Base-by-base conservation (phyloP, 2,888 invertebrate species). In the Caenorhabditis japonica region DNA sequence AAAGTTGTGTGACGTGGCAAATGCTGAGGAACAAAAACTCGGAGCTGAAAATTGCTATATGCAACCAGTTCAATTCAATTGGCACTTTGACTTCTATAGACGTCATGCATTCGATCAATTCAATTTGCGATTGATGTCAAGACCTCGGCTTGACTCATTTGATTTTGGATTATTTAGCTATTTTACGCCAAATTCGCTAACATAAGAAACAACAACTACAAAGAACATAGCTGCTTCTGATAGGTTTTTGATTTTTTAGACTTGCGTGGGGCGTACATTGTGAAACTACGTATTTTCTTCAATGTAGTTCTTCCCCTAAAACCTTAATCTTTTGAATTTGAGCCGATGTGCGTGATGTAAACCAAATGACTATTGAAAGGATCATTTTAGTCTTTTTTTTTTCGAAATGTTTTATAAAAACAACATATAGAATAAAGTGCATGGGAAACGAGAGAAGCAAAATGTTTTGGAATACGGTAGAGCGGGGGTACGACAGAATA, bases 51-150 rank as follows among this genome's bases (percentile, higher is more conserved):
- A 21, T 21, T n/a, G 4, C 23, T 19, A 21, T 2, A 19, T 13
- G 36, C 30, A 51, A 36, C 51, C 30, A 46, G 62, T 46, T 46
- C 53, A 62, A 62, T 47, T 53, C n/a, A 33, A 53, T 62, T 62
- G 34, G n/a, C 33, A 34, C 41, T 41, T 51, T 38, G 7, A 12
- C 2, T 10, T n/a, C 36, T 21, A 49, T 15, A 33, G 25, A 66
- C 66, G 56, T 66, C 56, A 51, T 27, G 12, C 36, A 51, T 19
- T 38, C 56, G 43, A n/a, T 15, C 33, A 56, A 21, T 39, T 62
- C 19, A 27, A n/a, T n/a, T n/a, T n/a, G n/a, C n/a, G n/a, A n/a
- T n/a, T n/a, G n/a, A n/a, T n/a, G n/a, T n/a, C n/a, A n/a, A n/a
- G 33, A 21, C 38, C 15, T 19, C n/a, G 39, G 38, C 27, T 56